phyloP scores from a whole-genome alignment of 2,888 invertebrate species.

The Gryllus longicercus region DNA sequence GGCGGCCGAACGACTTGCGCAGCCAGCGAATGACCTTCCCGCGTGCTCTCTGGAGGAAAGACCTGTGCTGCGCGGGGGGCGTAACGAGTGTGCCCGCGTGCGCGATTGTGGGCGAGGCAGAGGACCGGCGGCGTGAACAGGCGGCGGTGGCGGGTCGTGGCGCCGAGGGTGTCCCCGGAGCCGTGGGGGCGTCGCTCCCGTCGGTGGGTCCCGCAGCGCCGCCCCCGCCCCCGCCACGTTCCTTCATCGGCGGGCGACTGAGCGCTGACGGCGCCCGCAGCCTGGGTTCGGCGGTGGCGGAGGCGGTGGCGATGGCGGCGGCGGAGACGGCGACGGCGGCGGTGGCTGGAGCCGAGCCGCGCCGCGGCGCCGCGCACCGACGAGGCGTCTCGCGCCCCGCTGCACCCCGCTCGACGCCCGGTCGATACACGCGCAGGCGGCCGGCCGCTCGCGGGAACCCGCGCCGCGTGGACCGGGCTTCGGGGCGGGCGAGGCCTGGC shows the following conservation, averaged over 20 bases:
- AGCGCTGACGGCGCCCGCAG: not conserved
- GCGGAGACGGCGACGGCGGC: not conserved
- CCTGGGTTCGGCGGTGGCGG: not conserved
- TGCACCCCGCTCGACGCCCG: not conserved
- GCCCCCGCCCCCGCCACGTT: conserved; percentile 1
- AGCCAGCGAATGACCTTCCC: conserved; percentile 51
- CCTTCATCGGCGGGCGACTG: conserved; percentile 3
- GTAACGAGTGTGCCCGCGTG: not conserved
- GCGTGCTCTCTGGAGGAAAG: conserved; percentile 49
- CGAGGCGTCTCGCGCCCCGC: not conserved
- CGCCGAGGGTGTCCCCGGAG: not conserved
- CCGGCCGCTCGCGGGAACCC: not conserved
- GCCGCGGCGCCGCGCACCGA: not conserved
- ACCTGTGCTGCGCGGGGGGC: conserved; percentile 39
- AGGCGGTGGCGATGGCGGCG: not conserved
- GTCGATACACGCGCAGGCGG: not conserved
- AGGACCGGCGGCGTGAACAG: conserved; percentile 20
- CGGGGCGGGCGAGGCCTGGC: not conserved
- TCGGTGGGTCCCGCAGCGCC: not conserved
- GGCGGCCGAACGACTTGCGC: conserved; percentile 41
- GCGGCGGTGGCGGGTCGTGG: conserved; percentile 19
- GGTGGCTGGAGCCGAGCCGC: not conserved
- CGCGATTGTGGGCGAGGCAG: not conserved
- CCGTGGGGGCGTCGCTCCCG: conserved; percentile 21
- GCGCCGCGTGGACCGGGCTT: not conserved